These are phyloP conservation scores for Penaeus japonicus DNA, from an alignment of 1,140 invertebrate genomes.

Conservation along the genomic window DNA sequence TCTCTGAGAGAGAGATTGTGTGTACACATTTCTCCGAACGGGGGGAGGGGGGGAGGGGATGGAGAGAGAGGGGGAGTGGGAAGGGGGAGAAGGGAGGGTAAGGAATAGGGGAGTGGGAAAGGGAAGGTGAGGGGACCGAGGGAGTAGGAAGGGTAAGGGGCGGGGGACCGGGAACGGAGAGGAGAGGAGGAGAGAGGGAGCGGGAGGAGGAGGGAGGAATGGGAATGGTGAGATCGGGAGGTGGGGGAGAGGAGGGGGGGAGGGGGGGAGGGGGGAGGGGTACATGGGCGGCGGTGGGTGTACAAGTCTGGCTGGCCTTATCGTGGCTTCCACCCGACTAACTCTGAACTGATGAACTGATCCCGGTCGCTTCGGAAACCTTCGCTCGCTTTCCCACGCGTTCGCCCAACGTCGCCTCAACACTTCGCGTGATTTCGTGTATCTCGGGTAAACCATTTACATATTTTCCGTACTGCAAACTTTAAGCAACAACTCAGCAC, in stretches of 20 bases:
- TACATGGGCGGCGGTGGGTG: neutral
- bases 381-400: neutral
- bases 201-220: neutral
- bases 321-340: conserved; percentile 8
- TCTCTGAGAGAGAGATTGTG: neutral
- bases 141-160: neutral
- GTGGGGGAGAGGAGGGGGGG: neutral
- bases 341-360: neutral
- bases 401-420: no score
- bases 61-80: neutral
- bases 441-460: no score
- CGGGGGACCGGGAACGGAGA: neutral
- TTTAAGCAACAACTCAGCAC: no score
- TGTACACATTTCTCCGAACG: neutral
- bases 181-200: neutral
- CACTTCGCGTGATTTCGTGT: no score
- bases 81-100: neutral
- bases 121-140: neutral
- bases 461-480: no score
- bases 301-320: neutral
- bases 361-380: neutral
- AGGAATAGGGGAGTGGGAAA: neutral
- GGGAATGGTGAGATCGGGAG: neutral
- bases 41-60: neutral
- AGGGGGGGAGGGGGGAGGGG: neutral